These are phyloP conservation scores for Ictalurus furcatus DNA, from an alignment of 2,113 vertebrate genomes.

Conservation along the genomic window DNA sequence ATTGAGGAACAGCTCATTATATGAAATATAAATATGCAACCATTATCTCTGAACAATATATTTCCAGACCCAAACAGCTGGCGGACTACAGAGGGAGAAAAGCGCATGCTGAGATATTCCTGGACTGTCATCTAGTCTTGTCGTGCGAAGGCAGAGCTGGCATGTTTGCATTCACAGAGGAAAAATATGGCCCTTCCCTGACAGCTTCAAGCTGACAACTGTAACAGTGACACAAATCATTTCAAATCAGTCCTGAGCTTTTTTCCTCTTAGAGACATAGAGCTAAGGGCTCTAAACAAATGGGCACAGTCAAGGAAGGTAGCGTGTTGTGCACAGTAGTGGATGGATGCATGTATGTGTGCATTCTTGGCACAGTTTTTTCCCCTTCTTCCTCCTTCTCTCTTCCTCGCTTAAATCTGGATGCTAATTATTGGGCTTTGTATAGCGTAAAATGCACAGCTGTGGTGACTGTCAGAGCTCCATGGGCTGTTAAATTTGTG, in stretches of 20 bases:
- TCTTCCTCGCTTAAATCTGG: slow-evolving; percentile 65
- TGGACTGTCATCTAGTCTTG: slow-evolving; percentile 73
- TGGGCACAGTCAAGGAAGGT: slow-evolving; percentile 65
- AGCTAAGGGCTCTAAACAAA: slow-evolving; percentile 62
- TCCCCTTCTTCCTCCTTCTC: slow-evolving; percentile 17
- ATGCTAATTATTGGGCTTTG: slow-evolving; percentile 88
- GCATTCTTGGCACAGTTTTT: slow-evolving; percentile 38
- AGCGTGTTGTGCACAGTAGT: slow-evolving; percentile 58
- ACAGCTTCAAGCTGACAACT: slow-evolving; percentile 76
- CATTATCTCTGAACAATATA: slow-evolving; percentile 73
- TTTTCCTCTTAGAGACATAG: slow-evolving; percentile 49
- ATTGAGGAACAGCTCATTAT: slow-evolving; percentile 39
- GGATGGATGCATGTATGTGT: slow-evolving; percentile 40
- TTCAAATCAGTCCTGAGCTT: slow-evolving; percentile 74
- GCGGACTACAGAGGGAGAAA: slow-evolving; percentile 72
- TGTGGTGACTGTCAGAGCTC: slow-evolving; percentile 79
- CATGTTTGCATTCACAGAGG: slow-evolving; percentile 74
- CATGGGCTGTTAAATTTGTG: slow-evolving; percentile 77
- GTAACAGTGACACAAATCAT: slow-evolving; percentile 78
- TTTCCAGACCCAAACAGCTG: slow-evolving; percentile 77
- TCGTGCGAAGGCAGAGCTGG: slow-evolving; percentile 71
- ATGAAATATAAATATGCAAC: slow-evolving; percentile 61
- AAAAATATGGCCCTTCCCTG: slow-evolving; percentile 71
- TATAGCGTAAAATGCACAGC: slow-evolving; percentile 82
- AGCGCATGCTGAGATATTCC: slow-evolving; percentile 75